Evolutionary conservation across 1,140 invertebrate genomes (phyloP).

Genomic region (Ceratitis capitata): DNA sequence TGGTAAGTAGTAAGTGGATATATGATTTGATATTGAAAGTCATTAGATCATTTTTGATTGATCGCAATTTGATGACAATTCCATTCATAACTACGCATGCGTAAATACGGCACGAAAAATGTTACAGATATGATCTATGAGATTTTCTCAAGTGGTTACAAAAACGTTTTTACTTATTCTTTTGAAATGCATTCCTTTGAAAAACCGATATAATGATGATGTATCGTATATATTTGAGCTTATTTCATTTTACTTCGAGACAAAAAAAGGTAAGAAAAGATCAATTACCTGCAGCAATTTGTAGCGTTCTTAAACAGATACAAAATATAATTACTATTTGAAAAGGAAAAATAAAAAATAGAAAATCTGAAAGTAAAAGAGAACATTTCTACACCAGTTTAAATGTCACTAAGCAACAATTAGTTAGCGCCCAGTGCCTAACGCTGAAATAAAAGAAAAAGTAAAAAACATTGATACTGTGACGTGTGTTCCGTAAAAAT

Average conservation of each 20-base stretch:
- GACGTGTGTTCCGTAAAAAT: not conserved
- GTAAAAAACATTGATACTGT: not conserved
- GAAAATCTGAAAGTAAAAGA: not conserved
- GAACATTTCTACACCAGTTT: not conserved
- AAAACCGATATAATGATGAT: not conserved
- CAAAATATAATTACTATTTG: not conserved
- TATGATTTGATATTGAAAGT: not conserved
- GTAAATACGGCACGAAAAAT: not conserved
- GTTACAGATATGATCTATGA: not conserved
- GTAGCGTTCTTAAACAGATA: not conserved
- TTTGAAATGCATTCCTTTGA: not conserved
- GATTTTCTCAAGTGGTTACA: not conserved
- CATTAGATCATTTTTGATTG: not conserved
- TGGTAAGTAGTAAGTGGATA: too few relatives aligned
- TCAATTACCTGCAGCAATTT: conserved; percentile 2
- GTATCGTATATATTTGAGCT: not conserved
- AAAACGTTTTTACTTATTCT: not conserved
- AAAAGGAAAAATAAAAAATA: not conserved
- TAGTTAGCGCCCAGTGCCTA: not conserved
- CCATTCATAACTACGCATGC: not conserved
- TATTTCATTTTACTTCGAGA: not conserved
- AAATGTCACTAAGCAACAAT: not conserved
- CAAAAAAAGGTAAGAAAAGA: not conserved
- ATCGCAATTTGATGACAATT: conserved; percentile 33
- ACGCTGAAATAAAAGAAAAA: not conserved